Evolutionary conservation across 37 sponge, comb jelly and placozoan species (phyloP).

Genomic region (Diacarnus erythraeanus): DNA sequence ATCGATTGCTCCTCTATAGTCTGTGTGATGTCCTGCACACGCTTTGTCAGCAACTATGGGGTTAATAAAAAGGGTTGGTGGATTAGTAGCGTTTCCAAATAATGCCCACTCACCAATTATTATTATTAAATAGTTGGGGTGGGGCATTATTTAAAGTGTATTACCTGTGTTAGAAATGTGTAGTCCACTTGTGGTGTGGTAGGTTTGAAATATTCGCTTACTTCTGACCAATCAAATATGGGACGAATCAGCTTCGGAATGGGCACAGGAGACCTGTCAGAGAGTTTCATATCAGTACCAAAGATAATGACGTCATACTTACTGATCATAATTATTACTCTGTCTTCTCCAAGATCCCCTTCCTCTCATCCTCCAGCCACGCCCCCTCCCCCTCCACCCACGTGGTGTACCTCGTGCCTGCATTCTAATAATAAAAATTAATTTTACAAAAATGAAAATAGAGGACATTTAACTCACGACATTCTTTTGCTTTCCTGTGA

Average conservation of each 20-base stretch:
- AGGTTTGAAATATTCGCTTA: slow-evolving; percentile 38
- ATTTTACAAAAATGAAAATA: too few relatives aligned
- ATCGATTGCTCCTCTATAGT: slow-evolving; percentile 59
- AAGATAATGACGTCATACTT: too few relatives aligned
- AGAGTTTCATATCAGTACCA: too few relatives aligned
- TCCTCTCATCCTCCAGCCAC: slow-evolving; percentile 10
- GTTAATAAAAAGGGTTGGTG: neutral
- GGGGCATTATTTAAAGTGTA: too few relatives aligned
- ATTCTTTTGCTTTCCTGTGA: too few relatives aligned
- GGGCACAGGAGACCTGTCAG: slow-evolving; percentile 2
- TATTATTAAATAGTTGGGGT: too few relatives aligned
- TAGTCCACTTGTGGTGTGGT: slow-evolving; percentile 37
- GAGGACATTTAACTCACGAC: too few relatives aligned
- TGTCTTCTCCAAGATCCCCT: slow-evolving; percentile 11
- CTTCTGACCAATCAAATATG: slow-evolving; percentile 84
- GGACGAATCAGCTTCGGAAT: slow-evolving; percentile 44
- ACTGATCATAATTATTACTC: neutral
- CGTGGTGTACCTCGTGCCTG: neutral
- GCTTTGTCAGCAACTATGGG: slow-evolving; percentile 40
- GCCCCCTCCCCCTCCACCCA: slow-evolving; percentile 34
- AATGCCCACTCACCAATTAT: too few relatives aligned
- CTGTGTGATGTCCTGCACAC: slow-evolving; percentile 58
- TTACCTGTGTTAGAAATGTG: slow-evolving; percentile 55
- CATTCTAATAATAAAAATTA: too few relatives aligned
- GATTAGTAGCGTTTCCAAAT: neutral